A percentile compares a stretch with the other conserved stretches of the same genome.
These are phyloP conservation scores for Calycopis cecrops DNA, from an alignment of 1,140 invertebrate genomes.

Conservation along the genomic window DNA sequence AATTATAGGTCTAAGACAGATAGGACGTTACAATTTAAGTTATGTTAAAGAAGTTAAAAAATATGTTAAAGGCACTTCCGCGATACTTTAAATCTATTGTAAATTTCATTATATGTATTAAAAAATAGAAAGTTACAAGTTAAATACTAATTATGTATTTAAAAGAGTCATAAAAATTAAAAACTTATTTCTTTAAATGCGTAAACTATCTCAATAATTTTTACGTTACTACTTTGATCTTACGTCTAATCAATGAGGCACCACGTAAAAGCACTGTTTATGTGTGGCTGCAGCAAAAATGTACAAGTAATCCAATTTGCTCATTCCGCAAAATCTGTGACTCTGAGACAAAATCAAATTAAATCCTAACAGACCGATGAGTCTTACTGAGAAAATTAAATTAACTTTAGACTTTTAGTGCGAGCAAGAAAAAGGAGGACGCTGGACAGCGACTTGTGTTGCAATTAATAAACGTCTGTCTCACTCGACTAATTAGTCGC, in stretches of 20 bases:
- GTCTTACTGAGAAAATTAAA: conserved; percentile 41
- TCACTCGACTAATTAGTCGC: conserved; percentile 62
- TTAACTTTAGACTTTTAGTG: conserved; percentile 47
- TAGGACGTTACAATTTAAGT: no score
- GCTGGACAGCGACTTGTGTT: conserved; percentile 54
- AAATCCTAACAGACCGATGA: conserved; percentile 34
- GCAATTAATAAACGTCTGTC: conserved; percentile 66
- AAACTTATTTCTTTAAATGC: no score
- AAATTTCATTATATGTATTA: background rate
- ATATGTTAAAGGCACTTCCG: no score
- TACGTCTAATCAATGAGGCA: no score
- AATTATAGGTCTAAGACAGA: no score
- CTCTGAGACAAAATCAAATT: conserved; percentile 27
- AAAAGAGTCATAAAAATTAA: no score
- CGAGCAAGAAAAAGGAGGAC: conserved; percentile 46
- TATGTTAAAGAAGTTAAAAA: no score
- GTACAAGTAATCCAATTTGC: background rate
- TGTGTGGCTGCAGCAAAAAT: no score
- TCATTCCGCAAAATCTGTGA: no score
- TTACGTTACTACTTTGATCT: no score
- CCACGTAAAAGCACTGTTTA: no score
- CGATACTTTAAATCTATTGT: no score
- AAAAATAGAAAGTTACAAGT: background rate
- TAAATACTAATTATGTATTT: background rate
- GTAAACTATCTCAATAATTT: background rate